phyloP scores from a whole-genome alignment of 2,113 vertebrate species.

The Tinamus guttatus region DNA sequence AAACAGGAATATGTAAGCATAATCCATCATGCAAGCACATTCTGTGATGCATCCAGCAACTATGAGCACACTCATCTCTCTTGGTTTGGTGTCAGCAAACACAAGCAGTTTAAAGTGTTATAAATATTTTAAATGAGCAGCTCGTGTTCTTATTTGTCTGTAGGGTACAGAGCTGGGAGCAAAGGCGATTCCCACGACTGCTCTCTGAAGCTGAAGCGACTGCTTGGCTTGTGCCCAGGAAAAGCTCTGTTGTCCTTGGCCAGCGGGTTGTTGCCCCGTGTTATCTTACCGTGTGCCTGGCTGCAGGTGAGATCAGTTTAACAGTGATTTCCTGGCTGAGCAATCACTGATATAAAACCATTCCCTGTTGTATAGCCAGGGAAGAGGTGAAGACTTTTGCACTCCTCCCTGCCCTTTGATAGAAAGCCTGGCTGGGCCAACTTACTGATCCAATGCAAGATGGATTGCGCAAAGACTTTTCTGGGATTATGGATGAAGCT shows the following conservation, averaged over 20 bases:
- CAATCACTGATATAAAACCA: fast-evolving
- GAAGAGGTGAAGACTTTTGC: neutral
- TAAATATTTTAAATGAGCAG: slow-evolving; percentile 35
- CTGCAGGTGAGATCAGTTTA: neutral
- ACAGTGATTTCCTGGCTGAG: neutral
- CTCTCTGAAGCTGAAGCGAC: neutral
- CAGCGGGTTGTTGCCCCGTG: neutral
- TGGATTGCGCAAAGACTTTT: neutral
- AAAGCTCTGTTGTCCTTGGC: neutral
- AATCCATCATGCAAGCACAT: neutral
- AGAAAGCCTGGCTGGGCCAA: neutral
- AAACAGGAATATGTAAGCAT: neutral
- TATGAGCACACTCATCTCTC: neutral
- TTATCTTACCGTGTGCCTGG: neutral
- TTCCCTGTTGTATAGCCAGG: neutral
- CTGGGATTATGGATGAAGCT: neutral
- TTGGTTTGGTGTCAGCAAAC: neutral
- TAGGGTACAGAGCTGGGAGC: neutral
- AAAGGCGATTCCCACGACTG: neutral
- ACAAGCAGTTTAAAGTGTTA: neutral
- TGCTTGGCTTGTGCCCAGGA: neutral
- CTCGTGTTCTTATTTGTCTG: neutral
- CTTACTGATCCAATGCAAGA: neutral
- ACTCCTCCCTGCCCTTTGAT: fast-evolving
- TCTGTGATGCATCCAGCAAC: neutral